Evolutionary conservation across 2,888 invertebrate genomes (phyloP), one percentile per base, ranked within the genome.

Genomic region (Gastrophysa polygoni): DNA sequence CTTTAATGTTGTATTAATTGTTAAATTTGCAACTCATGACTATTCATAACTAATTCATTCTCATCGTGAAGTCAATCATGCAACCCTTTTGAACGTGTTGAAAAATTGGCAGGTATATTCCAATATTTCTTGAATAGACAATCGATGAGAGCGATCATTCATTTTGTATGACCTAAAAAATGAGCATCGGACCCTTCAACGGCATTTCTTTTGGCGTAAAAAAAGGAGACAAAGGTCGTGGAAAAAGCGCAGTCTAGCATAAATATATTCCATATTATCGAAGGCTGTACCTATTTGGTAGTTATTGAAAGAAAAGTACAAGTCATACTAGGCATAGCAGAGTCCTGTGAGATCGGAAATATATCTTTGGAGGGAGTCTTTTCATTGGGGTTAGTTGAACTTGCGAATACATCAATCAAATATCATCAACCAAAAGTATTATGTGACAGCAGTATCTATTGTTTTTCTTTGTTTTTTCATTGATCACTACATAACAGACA

Each of bases 1-100:
- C n/a, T 38, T 6, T n/a, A 11, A 38, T 38, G 14, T 4, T 10
- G 7, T 14, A 14, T 38, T 38, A 38, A 38, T 38, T 38, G 38
- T 38, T 67, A 63, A 68, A 70, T 67, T 65, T 68, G 69, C 71
- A 71, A 71, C 68, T 71, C 71, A 71, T 71, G 71, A 71, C 68
- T 71, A 71, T 71, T 71, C 71, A 71, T 71, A 71, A 66, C 58
- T n/a, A 14, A 38, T n/a, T n/a, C n/a, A n/a, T n/a, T n/a, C n/a
- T n/a, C n/a, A n/a, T n/a, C n/a, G n/a, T n/a, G n/a, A n/a, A n/a
- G n/a, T n/a, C n/a, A n/a, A n/a, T n/a, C n/a, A n/a, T n/a, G 1
- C 38, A 38, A 38, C 38, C 38, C 38, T 38, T 38, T 11, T 4
- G 4, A 5, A 5, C 6, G 29, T 32, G 29, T 32, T 32, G 10